phyloP scores from a whole-genome alignment of 2,888 invertebrate species.

The Chamaedrilus cognettii region DNA sequence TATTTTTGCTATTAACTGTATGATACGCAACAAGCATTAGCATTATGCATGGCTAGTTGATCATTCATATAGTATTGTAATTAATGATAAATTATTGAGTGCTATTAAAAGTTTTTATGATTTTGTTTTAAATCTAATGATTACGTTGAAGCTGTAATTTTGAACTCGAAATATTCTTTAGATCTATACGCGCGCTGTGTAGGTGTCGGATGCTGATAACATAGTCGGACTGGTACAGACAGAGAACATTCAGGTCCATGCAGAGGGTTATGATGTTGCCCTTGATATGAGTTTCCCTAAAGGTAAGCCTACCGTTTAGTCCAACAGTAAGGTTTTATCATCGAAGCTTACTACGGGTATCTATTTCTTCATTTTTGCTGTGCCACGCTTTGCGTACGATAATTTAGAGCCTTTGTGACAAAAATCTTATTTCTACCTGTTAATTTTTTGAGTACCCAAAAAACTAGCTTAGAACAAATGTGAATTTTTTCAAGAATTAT shows the following conservation, averaged over 20 bases:
- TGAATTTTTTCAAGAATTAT: no score
- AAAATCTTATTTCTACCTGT: no score
- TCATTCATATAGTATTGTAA: slow-evolving; percentile 1
- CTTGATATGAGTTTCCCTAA: slow-evolving; percentile 61
- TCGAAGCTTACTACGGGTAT: no score
- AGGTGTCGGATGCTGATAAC: slow-evolving; percentile 57
- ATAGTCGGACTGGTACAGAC: slow-evolving; percentile 56
- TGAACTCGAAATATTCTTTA: background rate
- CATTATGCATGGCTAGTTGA: background rate
- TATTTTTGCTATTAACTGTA: background rate
- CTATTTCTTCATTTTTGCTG: no score
- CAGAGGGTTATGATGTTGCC: slow-evolving; percentile 60
- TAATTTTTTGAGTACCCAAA: no score
- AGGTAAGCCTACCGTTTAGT: slow-evolving; percentile 42
- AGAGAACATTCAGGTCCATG: slow-evolving; percentile 55
- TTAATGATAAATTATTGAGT: background rate
- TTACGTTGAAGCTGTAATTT: no score
- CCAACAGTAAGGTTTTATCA: no score
- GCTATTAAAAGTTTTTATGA: background rate
- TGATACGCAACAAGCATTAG: background rate
- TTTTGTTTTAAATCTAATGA: slow-evolving; percentile 1
- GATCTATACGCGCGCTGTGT: no score
- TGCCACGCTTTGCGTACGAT: no score
- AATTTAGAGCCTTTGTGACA: no score
- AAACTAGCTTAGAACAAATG: no score